Evolutionary conservation across 2,888 invertebrate species (phyloP), one percentile per base, ranked within the genome.

Genomic region (Elysia crispata): DNA sequence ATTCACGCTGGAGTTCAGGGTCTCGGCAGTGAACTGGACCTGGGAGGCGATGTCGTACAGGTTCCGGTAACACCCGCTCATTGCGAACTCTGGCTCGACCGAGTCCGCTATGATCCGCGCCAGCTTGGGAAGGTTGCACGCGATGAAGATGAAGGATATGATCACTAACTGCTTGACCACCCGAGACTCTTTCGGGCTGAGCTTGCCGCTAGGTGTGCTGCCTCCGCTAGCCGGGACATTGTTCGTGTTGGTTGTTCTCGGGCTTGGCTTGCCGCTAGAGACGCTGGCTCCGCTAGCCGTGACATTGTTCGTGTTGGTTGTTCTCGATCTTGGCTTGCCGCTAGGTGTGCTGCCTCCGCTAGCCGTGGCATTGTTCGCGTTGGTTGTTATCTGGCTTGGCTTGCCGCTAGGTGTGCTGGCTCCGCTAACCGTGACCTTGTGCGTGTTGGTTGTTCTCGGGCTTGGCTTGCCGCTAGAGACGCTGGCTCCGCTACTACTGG

Each of bases 91-190:
- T 1, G 73, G 54, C 23, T 54, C 74, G 8, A 74, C 11, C 11
- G 66, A 30, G 5, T 31, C 54, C 8, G 60, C 28, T 18, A 57
- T 50, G 66, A 49, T 74, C 3, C 73, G 20, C 3, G 50, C 28
- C n/a, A 79, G 50, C 64, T 74, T 66, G 11, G 79, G 79, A 18
- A 67, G 33, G 31, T 73, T 74, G 25, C 74, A 79, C 1, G 74
- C 50, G 13, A 74, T 74, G 33, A 66, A 79, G 23, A 74, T 41
- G 20, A 49, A 13, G 8, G 74, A 74, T 25, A 74, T 66, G 15
- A 73, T 23, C 8, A 62, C 62, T 20, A 79, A 30, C 20, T 74
- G 73, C 20, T 54, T 18, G 54, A 74, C 67, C n/a, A 79, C 33
- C 23, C 50, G 66, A 5, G 66, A 0, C 28, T 79, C 79, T 23